Conservation (phyloP, 2,888 invertebrate genomes). For the Hyposoter didymator region DNA sequence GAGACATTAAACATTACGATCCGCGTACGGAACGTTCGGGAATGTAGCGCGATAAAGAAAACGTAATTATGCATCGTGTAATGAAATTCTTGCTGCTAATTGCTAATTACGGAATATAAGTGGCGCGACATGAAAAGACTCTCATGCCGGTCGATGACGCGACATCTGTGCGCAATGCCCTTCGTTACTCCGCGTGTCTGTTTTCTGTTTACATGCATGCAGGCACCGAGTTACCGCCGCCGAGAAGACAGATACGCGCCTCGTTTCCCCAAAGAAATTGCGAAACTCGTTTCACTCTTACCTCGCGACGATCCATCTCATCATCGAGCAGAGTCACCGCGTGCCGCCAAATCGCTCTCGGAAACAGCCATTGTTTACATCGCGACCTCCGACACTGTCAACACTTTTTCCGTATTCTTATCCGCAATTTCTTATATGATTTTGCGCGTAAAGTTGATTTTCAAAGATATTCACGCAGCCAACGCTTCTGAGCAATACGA, state of each 20-base stretch:
- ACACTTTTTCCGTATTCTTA: too few relatives aligned
- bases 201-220: not conserved
- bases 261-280: too few relatives aligned
- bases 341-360: too few relatives aligned
- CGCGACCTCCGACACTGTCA: too few relatives aligned
- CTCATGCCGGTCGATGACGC: not conserved
- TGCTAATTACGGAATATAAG: constrained; percentile 16
- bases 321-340: too few relatives aligned
- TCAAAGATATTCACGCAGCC: too few relatives aligned
- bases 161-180: constrained; percentile 5
- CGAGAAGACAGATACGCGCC: not conserved
- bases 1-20: not conserved
- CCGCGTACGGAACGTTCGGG: not conserved
- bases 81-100: constrained; percentile 12
- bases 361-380: too few relatives aligned
- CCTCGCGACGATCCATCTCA: too few relatives aligned
- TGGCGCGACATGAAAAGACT: not conserved
- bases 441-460: too few relatives aligned
- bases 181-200: not conserved
- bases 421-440: too few relatives aligned
- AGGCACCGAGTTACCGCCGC: not conserved
- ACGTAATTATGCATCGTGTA: not conserved
- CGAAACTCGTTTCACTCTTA: too few relatives aligned
- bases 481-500: too few relatives aligned
- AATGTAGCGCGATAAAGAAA: not conserved